Conservation (phyloP, 2,113 vertebrate genomes). For the Neodontobutis hainanensis region DNA sequence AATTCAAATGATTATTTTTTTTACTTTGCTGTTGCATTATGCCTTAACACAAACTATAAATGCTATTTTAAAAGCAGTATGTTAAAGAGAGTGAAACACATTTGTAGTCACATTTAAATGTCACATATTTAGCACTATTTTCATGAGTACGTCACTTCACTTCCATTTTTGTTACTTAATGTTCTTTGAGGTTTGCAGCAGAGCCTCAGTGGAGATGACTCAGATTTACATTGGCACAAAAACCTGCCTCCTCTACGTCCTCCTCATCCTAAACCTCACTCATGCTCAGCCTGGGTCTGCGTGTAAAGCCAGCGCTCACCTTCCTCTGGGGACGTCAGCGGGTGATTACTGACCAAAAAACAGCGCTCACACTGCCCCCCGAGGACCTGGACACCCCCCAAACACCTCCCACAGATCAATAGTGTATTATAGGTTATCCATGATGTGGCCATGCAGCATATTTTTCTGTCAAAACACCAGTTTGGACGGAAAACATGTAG, state of each 20-base stretch:
- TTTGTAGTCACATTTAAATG: too few relatives aligned
- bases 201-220: constrained; percentile 8
- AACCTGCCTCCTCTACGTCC: neutral
- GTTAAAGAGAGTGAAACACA: too few relatives aligned
- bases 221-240: constrained; percentile 3
- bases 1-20: too few relatives aligned
- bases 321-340: constrained; percentile 26
- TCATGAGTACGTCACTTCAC: neutral
- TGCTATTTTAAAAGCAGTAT: too few relatives aligned
- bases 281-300: neutral
- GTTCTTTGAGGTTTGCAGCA: neutral
- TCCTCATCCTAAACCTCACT: neutral
- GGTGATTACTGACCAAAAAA: constrained; percentile 56
- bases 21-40: too few relatives aligned
- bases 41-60: too few relatives aligned
- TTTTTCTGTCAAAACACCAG: constrained; percentile 55
- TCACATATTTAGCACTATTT: too few relatives aligned
- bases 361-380: constrained; percentile 26
- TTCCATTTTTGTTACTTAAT: neutral
- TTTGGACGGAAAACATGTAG: constrained; percentile 52
- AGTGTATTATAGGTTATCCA: constrained; percentile 48
- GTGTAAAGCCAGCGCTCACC: constrained; percentile 9
- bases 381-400: constrained; percentile 28
- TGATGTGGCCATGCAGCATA: constrained; percentile 51
- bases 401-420: constrained; percentile 47